Conservation (phyloP, 2,113 vertebrate species). For the Rhadina sibilatrix region DNA sequence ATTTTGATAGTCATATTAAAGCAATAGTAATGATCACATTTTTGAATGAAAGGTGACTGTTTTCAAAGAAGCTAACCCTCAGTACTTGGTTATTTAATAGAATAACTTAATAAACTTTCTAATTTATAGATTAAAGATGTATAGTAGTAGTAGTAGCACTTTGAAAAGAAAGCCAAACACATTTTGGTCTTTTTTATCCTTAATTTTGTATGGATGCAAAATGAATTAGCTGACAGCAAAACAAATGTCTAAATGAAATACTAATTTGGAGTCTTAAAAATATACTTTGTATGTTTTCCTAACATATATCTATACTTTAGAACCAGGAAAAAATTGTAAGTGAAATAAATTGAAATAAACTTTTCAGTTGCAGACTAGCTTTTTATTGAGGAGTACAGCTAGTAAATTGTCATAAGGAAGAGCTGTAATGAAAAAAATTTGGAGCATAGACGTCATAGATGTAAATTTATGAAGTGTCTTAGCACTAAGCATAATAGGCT, state of each 20-base stretch:
- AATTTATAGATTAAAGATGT: neutral
- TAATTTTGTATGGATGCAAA: neutral
- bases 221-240: neutral
- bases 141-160: neutral
- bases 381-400: neutral
- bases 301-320: neutral
- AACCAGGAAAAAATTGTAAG: neutral
- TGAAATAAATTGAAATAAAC: neutral
- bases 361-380: neutral
- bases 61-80: neutral
- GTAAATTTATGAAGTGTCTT: conserved; percentile 50
- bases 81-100: neutral
- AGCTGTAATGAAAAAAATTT: neutral
- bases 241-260: neutral
- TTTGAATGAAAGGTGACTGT: neutral
- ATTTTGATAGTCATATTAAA: neutral
- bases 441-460: neutral
- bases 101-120: neutral
- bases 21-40: neutral
- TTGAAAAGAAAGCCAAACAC: neutral
- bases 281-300: neutral
- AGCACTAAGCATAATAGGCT: conserved; percentile 6
- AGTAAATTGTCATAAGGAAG: neutral
- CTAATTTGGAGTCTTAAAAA: neutral
- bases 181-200: neutral